These are phyloP conservation scores for cattle (Bos taurus) DNA, from an alignment of 2,113 vertebrate genomes.

Conservation along the genomic window ARS-UCD2.0 NC_037348.1:20548501-20549000, in stretches of 20 bases:
- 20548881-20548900: not conserved
- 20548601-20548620: not conserved
- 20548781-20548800: not conserved
- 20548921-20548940: not conserved
- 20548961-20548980: not conserved
- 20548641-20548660: not conserved
- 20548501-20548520: not conserved
- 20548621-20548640: not conserved
- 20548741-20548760: not conserved
- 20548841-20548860: not conserved
- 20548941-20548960: not conserved
- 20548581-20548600: not conserved
- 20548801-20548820: not conserved
- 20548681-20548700: not conserved
- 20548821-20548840: not conserved
- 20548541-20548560: not conserved
- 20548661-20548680: not conserved
- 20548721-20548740: not conserved
- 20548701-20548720: not conserved
- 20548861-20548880: not conserved
- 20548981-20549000: not conserved
- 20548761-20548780: not conserved
- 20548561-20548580: not conserved
- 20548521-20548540: not conserved
- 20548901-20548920: fast-evolving